Percentiles rank a stretch among this genome's conserved stretches.
Evolutionary conservation across 2,113 vertebrate species (phyloP).

Genomic region (Heloderma charlesbogerti): DNA sequence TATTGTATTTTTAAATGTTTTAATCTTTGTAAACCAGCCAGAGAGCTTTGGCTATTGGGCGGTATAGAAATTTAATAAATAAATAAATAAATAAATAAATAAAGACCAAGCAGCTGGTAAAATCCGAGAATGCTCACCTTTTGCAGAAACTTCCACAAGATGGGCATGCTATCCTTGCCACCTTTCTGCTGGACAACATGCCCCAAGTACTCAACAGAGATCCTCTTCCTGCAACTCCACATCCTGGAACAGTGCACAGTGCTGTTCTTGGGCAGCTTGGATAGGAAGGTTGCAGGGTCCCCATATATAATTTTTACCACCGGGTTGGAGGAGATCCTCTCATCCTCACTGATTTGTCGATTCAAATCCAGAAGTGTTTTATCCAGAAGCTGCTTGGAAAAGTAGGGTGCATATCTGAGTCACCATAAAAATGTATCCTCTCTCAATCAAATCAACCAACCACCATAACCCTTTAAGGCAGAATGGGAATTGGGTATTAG

Average conservation of each 20-base stretch:
- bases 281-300: constrained; percentile 82
- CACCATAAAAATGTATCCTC: background rate
- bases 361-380: constrained; percentile 79
- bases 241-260: constrained; percentile 83
- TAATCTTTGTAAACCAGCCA: too few species aligned
- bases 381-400: constrained; percentile 80
- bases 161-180: constrained; percentile 81
- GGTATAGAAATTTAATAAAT: too few species aligned
- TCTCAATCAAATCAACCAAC: too few species aligned
- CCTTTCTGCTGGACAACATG: constrained; percentile 87
- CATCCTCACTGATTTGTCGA: constrained; percentile 80
- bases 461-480: background rate
- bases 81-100: too few species aligned
- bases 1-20: too few species aligned
- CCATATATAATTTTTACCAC: constrained; percentile 86
- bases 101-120: background rate
- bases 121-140: constrained; percentile 73
- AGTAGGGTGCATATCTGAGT: background rate
- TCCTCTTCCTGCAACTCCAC: constrained; percentile 88
- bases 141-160: constrained; percentile 91
- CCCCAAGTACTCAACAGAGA: constrained; percentile 83
- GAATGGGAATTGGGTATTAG: background rate
- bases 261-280: constrained; percentile 76
- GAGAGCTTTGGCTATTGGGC: too few species aligned
- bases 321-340: constrained; percentile 84